These are phyloP conservation scores for Gymnobelideus leadbeateri DNA, from an alignment of 2,113 vertebrate species.

Conservation along the genomic window DNA sequence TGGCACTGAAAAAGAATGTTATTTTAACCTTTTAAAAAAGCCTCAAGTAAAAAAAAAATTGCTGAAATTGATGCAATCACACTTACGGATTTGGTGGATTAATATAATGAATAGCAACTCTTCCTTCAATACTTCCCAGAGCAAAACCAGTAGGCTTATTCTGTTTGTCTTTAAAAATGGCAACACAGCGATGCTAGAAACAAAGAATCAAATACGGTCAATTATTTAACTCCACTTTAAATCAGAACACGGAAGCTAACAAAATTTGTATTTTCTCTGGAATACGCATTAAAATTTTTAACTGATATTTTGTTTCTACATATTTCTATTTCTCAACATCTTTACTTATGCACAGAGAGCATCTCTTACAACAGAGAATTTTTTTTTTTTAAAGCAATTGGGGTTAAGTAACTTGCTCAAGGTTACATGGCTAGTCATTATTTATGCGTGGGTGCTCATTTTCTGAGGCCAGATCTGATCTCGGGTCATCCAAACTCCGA, in stretches of 20 bases:
- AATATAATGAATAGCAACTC: conserved; percentile 99
- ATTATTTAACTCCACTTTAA: not conserved
- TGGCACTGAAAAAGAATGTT: conserved; percentile 87
- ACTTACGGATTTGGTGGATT: conserved; percentile 99
- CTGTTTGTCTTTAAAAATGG: conserved; percentile 99
- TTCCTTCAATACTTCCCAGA: conserved; percentile 97
- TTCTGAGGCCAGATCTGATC: too few relatives aligned
- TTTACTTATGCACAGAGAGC: not conserved
- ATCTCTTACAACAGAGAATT: not conserved
- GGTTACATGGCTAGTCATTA: too few relatives aligned
- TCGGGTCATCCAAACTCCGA: too few relatives aligned
- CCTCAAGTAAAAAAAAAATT: not conserved
- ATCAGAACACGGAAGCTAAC: not conserved
- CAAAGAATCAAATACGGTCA: not conserved
- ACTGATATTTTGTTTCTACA: not conserved
- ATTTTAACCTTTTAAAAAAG: not conserved
- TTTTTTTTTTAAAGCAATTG: too few relatives aligned
- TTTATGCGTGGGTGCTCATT: too few relatives aligned
- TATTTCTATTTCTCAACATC: not conserved
- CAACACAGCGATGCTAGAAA: conserved; percentile 96
- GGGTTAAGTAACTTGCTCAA: too few relatives aligned
- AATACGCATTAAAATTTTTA: not conserved
- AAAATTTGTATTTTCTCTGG: not conserved
- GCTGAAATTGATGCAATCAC: not conserved
- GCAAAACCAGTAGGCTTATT: conserved; percentile 99